Base-by-base conservation (phyloP, 2,888 invertebrate genomes). In the Ethmia dodecea region DNA sequence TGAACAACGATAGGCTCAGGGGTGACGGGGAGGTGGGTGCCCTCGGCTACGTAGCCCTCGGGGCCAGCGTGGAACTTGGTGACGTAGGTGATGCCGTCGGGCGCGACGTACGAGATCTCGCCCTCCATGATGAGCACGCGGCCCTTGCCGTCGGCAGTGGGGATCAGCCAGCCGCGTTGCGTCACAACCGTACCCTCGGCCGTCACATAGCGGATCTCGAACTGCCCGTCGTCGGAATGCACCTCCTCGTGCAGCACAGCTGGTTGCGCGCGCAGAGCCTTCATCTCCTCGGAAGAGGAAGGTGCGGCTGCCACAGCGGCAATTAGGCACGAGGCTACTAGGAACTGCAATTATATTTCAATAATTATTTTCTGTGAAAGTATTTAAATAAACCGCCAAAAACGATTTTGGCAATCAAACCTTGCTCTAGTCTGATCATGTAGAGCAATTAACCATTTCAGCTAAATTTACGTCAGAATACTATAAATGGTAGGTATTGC, bases 171-270 rank as follows among this genome's bases (percentile, higher is more conserved):
- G 8, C 69, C 71, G 8, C 55, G 52, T 41, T 70, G 64, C 0
- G 43, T 42, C 4, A 71, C 64, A 1, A 63, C 42, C 13, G 59
- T 70, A 5, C 70, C 70, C 35, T 72, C 68, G 22, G 66, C 69
- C 3, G 70, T 70, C 20, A 65, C 56, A 47, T 69, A 73, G 13
- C 62, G 58, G 3, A 71, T 49, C 1, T 57, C 47, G 38, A 60
- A 72, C 42, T 71, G 70, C 1, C 68, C 67, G 12, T 48, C 51
- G 24, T 64, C 59, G 16, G 70, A 71, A 37, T 64, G 71, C 8
- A 62, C 41, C 41, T 70, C 69, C 34, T 67, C 61, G 31, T 73
- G 69, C 18, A 56, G 40, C 0, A 69, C 39, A 0, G 71, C 68
- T 6, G 71, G 67, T 2, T 62, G 38, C 0, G 40, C 44, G 18